A percentile compares a stretch with the other conserved stretches of the same genome.
These are phyloP conservation scores for Sylvilagus floridanus DNA, from an alignment of 2,797 vertebrate genomes.

Conservation along the genomic window DNA sequence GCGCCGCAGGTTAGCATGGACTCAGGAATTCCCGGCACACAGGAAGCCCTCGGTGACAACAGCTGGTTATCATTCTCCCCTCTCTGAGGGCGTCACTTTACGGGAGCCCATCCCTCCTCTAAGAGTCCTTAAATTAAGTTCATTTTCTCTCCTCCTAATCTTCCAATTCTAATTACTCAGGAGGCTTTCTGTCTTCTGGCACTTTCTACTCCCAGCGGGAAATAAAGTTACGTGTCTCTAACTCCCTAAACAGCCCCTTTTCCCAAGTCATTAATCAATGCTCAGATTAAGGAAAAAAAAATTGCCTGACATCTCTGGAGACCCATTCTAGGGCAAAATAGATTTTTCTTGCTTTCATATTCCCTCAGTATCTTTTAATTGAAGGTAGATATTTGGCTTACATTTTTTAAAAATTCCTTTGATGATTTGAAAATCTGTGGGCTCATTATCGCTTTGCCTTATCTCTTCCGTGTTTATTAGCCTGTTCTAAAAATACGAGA, in stretches of 20 bases:
- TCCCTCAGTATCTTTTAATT: slow-evolving; percentile 42
- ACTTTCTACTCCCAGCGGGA: slow-evolving; percentile 57
- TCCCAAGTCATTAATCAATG: slow-evolving; percentile 63
- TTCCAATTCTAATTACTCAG: slow-evolving; percentile 55
- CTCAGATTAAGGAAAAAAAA: slow-evolving; percentile 36
- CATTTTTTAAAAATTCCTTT: neutral
- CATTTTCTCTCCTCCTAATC: neutral
- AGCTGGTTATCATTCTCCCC: neutral
- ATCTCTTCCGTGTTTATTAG: slow-evolving; percentile 44
- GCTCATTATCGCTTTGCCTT: slow-evolving; percentile 9
- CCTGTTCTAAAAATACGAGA: slow-evolving; percentile 24
- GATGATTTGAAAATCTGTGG: slow-evolving; percentile 29
- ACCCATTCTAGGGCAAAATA: slow-evolving; percentile 12
- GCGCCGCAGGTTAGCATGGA: neutral
- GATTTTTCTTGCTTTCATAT: slow-evolving; percentile 61
- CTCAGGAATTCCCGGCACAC: neutral
- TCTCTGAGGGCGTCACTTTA: neutral
- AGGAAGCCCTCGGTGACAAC: neutral
- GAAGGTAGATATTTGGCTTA: slow-evolving; percentile 1
- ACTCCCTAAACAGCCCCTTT: slow-evolving; percentile 49
- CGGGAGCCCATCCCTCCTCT: neutral
- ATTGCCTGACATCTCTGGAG: slow-evolving; percentile 31
- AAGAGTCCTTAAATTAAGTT: slow-evolving; percentile 35
- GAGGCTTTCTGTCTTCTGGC: neutral
- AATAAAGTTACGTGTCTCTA: slow-evolving; percentile 55